Conservation (phyloP, 2,797 vertebrate genomes). For the Danio tinwini region DNA sequence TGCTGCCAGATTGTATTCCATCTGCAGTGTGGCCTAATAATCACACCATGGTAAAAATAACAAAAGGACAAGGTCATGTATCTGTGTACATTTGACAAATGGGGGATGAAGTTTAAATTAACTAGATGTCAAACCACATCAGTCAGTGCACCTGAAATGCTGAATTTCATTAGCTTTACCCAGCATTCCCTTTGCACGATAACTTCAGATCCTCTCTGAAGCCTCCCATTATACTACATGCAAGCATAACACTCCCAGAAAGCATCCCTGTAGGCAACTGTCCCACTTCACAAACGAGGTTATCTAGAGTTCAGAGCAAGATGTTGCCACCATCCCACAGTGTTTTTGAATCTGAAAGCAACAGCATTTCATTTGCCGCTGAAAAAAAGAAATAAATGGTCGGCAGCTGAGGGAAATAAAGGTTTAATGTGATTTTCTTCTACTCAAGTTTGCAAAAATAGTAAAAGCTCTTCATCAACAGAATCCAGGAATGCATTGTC, state of each 20-base stretch:
- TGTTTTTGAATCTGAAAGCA: conserved; percentile 48
- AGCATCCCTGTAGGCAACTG: conserved; percentile 68
- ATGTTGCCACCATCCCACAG: conserved; percentile 37
- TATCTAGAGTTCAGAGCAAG: conserved; percentile 73
- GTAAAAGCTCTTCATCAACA: conserved; percentile 71
- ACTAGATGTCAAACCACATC: conserved; percentile 30
- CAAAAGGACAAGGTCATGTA: conserved; percentile 30
- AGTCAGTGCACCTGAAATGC: conserved; percentile 15
- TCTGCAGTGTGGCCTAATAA: not conserved
- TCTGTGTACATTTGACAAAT: conserved; percentile 3
- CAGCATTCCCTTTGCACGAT: conserved; percentile 1
- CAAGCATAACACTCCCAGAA: conserved; percentile 62
- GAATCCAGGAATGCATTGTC: conserved; percentile 72
- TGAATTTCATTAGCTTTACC: not conserved
- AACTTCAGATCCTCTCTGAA: conserved; percentile 62
- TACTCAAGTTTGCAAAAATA: conserved; percentile 53
- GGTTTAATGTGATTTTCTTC: not conserved
- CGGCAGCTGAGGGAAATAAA: not conserved
- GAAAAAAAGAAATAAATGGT: not conserved
- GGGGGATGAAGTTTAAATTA: conserved; percentile 9
- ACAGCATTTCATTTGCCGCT: not conserved
- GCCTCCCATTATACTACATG: conserved; percentile 64
- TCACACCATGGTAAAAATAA: conserved; percentile 13
- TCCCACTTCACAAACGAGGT: conserved; percentile 73
- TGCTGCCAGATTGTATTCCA: conserved; percentile 2